Percentiles rank a stretch among this genome's conserved stretches.
These are phyloP conservation scores for Hartigia nigra DNA, from an alignment of 2,888 invertebrate genomes.

Conservation along the genomic window DNA sequence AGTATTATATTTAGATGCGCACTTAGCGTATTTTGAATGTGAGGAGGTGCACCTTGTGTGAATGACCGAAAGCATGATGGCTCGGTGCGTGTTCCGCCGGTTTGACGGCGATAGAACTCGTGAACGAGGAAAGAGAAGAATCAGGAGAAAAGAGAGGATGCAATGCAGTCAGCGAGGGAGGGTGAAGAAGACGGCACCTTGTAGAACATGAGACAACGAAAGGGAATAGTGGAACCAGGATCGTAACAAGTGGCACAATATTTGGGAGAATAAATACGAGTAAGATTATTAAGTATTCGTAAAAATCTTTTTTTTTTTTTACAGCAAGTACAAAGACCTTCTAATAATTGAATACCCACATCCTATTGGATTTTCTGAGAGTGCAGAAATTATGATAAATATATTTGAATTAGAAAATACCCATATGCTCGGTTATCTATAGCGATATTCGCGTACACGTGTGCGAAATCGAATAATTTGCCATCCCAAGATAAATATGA, in stretches of 20 bases:
- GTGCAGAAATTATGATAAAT: background rate
- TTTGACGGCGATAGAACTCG: slow-evolving; percentile 36
- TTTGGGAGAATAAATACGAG: background rate
- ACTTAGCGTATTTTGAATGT: slow-evolving; percentile 45
- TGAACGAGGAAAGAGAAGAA: slow-evolving; percentile 30
- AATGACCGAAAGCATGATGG: slow-evolving; percentile 51
- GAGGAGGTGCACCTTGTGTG: slow-evolving; percentile 53
- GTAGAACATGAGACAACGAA: background rate
- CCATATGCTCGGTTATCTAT: background rate
- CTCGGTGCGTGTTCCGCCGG: slow-evolving; percentile 34
- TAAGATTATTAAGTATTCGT: background rate
- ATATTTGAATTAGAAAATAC: background rate
- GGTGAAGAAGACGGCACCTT: slow-evolving; percentile 15
- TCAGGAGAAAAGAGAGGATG: slow-evolving; percentile 9
- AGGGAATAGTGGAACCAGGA: slow-evolving; percentile 6
- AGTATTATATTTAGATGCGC: slow-evolving; percentile 47
- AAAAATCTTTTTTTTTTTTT: background rate
- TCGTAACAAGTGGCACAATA: background rate
- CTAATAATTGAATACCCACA: background rate
- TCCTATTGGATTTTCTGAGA: background rate
- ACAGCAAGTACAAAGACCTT: background rate
- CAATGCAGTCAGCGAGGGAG: background rate
- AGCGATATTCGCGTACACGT: background rate
- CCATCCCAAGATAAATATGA: background rate
- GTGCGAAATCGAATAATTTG: background rate